Conservation (phyloP, 2,888 invertebrate genomes). For the Acronicta aceris region DNA sequence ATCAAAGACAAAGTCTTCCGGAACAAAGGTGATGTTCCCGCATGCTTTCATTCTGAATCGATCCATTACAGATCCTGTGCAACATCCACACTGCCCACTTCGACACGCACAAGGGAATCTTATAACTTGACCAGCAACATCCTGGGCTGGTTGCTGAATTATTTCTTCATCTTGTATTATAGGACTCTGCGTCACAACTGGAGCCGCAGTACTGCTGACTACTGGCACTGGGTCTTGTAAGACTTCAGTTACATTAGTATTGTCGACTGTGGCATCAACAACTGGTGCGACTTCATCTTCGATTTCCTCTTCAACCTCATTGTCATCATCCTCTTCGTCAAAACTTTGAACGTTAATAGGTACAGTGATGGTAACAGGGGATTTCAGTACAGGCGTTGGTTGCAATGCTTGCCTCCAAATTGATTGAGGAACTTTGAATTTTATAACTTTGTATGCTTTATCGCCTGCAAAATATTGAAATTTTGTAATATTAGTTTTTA, state of each 20-base stretch:
- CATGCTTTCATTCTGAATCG: conserved; percentile 93
- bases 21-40: conserved; percentile 93
- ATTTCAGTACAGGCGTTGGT: conserved; percentile 80
- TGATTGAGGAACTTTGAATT: conserved; percentile 73
- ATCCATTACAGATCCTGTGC: conserved; percentile 90
- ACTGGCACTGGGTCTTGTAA: conserved; percentile 51
- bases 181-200: conserved; percentile 62
- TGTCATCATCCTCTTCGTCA: conserved; percentile 48
- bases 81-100: conserved; percentile 91
- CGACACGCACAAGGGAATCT: conserved; percentile 90
- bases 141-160: conserved; percentile 52
- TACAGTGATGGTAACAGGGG: conserved; percentile 79
- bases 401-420: conserved; percentile 79
- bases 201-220: conserved; percentile 51
- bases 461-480: conserved; percentile 55
- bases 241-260: conserved; percentile 51
- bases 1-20: conserved; percentile 95
- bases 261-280: conserved; percentile 42
- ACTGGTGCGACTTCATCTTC: conserved; percentile 59
- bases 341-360: conserved; percentile 79
- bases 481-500: neutral
- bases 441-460: conserved; percentile 73
- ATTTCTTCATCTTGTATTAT: conserved; percentile 62
- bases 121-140: conserved; percentile 81
- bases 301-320: conserved; percentile 60